Percentiles rank a stretch among this genome's conserved stretches.
Conservation (phyloP, 2,797 vertebrate genomes). For the Karalla daura region DNA sequence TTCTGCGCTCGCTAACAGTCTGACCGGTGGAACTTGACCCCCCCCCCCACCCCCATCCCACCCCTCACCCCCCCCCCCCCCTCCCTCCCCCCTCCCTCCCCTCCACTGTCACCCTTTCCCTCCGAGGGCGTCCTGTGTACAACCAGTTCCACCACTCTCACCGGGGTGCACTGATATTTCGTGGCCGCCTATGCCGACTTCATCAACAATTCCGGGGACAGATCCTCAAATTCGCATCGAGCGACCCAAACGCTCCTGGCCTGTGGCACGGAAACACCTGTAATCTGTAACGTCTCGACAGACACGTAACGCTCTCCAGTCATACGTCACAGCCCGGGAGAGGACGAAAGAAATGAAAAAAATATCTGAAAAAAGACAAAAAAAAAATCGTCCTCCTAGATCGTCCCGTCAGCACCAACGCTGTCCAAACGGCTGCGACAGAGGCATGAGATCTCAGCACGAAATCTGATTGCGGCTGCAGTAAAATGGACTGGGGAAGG, state of each 20-base stretch:
- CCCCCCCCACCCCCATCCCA: not conserved
- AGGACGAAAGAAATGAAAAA: not conserved
- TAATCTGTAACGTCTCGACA: slow-evolving; percentile 49
- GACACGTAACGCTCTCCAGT: slow-evolving; percentile 45
- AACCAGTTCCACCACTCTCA: slow-evolving; percentile 52
- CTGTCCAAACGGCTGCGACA: slow-evolving; percentile 65
- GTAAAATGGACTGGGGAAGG: slow-evolving; percentile 81
- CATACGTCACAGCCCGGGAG: slow-evolving; percentile 53
- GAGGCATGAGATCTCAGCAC: slow-evolving; percentile 73
- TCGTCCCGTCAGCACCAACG: slow-evolving; percentile 40
- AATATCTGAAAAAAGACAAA: slow-evolving; percentile 10
- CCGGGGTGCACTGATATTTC: slow-evolving; percentile 82
- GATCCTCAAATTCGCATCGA: slow-evolving; percentile 67
- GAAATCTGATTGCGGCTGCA: slow-evolving; percentile 81
- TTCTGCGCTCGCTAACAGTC: slow-evolving; percentile 74
- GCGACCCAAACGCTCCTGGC: slow-evolving; percentile 32
- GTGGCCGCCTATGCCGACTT: slow-evolving; percentile 73
- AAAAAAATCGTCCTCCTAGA: slow-evolving; percentile 23
- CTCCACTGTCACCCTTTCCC: slow-evolving; percentile 39
- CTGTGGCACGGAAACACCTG: slow-evolving; percentile 63
- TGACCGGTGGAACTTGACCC: slow-evolving; percentile 75
- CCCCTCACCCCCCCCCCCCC: not conserved
- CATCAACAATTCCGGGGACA: slow-evolving; percentile 73
- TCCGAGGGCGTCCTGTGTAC: slow-evolving; percentile 55
- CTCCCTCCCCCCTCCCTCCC: not conserved